These are phyloP conservation scores for Unio delphinus DNA, from an alignment of 2,888 invertebrate genomes.

Conservation along the genomic window DNA sequence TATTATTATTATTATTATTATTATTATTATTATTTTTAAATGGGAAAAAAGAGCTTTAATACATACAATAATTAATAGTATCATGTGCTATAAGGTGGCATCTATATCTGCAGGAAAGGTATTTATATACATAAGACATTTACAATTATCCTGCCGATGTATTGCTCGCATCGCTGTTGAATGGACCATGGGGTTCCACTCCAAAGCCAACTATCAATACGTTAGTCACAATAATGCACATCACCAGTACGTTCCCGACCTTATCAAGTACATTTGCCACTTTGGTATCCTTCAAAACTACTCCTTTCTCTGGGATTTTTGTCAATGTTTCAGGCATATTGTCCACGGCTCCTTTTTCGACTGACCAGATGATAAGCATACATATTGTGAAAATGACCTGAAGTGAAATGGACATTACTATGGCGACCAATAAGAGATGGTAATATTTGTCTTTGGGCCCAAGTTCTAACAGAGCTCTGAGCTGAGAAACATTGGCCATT, in stretches of 20 bases:
- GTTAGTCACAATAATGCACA: constrained; percentile 35
- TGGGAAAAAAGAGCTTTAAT: no score
- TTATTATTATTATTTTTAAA: no score
- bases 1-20: no score
- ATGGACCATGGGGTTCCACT: constrained; percentile 21
- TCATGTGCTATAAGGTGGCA: no score
- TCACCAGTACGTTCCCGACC: constrained; percentile 30
- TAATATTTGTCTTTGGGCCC: constrained; percentile 28
- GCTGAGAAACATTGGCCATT: constrained; percentile 45
- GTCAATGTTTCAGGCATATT: constrained; percentile 1
- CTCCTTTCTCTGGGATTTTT: constrained; percentile 1
- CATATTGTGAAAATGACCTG: constrained; percentile 34
- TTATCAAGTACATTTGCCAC: constrained; percentile 30
- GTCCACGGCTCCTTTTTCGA: constrained; percentile 25
- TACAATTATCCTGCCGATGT: no score
- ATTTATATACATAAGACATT: no score
- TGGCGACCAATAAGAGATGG: constrained; percentile 25
- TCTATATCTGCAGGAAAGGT: no score
- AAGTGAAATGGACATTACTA: constrained; percentile 30
- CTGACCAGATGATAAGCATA: constrained; percentile 33
- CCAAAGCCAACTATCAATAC: constrained; percentile 40
- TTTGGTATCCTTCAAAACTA: constrained; percentile 10
- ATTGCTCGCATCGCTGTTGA: no score
- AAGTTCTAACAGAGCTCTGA: constrained; percentile 33
- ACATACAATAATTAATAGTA: no score